These are phyloP conservation scores for Pinna nobilis DNA, from an alignment of 1,140 invertebrate species.

Conservation along the genomic window DNA sequence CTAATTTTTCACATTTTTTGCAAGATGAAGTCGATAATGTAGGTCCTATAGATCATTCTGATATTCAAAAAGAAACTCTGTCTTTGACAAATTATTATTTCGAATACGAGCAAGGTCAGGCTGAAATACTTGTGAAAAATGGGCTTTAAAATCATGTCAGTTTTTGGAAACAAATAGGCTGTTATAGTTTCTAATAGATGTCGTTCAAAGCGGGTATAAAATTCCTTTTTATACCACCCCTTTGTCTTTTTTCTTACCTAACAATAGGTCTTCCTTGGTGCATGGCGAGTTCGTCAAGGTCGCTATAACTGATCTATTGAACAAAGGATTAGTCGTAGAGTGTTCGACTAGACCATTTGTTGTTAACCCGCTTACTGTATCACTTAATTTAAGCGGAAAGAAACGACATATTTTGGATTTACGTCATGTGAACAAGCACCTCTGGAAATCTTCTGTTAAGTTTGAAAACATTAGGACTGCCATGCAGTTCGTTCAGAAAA, in stretches of 20 bases:
- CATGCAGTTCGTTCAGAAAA: slow-evolving; percentile 1
- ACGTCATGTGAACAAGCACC: slow-evolving; percentile 25
- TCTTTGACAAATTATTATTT: too few relatives aligned
- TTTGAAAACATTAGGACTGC: slow-evolving; percentile 34
- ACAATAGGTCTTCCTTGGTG: slow-evolving; percentile 19
- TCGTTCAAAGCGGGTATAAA: slow-evolving; percentile 25
- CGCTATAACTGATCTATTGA: slow-evolving; percentile 26
- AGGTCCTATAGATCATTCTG: too few relatives aligned
- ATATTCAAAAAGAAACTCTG: too few relatives aligned
- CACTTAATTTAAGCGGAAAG: slow-evolving; percentile 21
- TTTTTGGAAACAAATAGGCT: neutral
- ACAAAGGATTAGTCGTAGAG: slow-evolving; percentile 8
- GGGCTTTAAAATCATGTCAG: too few relatives aligned
- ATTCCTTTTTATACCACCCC: slow-evolving; percentile 28
- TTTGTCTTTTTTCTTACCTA: neutral
- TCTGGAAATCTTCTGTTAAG: slow-evolving; percentile 28
- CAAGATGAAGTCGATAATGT: too few relatives aligned
- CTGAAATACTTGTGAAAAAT: too few relatives aligned
- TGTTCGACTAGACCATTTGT: neutral
- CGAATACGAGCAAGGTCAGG: too few relatives aligned
- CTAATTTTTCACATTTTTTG: too few relatives aligned
- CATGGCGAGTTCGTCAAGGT: slow-evolving; percentile 13
- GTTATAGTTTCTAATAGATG: slow-evolving; percentile 26
- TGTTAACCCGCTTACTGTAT: slow-evolving; percentile 36
- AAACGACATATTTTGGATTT: slow-evolving; percentile 40